A percentile compares a stretch with the other conserved stretches of the same genome.
These are phyloP conservation scores for Clinocottus analis DNA, from an alignment of 2,113 vertebrate species.

Conservation along the genomic window DNA sequence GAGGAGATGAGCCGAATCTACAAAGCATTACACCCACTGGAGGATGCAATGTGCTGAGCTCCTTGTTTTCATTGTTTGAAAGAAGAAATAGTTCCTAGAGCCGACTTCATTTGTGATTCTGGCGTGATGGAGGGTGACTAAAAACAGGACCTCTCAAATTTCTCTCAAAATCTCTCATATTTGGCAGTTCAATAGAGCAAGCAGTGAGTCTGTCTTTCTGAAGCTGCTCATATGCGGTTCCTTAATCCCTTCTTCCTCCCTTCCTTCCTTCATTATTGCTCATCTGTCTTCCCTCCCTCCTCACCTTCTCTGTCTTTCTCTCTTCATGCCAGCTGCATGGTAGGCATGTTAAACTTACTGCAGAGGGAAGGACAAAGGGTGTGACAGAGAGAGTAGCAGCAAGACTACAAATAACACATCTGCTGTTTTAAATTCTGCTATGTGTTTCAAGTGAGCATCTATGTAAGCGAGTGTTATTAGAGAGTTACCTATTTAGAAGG, in stretches of 20 bases:
- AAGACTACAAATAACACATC: background rate
- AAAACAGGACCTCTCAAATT: background rate
- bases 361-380: constrained; percentile 50
- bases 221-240: constrained; percentile 31
- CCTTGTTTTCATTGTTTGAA: constrained; percentile 23
- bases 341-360: constrained; percentile 48
- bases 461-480: background rate
- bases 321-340: constrained; percentile 58
- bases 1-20: constrained; percentile 41
- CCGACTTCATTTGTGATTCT: background rate
- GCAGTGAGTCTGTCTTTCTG: constrained; percentile 26
- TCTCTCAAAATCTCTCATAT: constrained; percentile 4
- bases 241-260: background rate
- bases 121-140: constrained; percentile 14
- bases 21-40: constrained; percentile 12
- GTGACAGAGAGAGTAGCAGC: constrained; percentile 39
- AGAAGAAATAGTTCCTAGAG: constrained; percentile 1
- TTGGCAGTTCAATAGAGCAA: constrained; percentile 50
- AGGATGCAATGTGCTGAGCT: constrained; percentile 41
- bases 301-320: constrained; percentile 2
- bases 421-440: background rate
- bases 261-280: background rate
- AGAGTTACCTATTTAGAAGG: background rate
- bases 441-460: background rate
- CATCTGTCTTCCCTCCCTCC: background rate